Base-by-base conservation (phyloP, 1,140 invertebrate genomes). In the Adelges cooleyi region DNA sequence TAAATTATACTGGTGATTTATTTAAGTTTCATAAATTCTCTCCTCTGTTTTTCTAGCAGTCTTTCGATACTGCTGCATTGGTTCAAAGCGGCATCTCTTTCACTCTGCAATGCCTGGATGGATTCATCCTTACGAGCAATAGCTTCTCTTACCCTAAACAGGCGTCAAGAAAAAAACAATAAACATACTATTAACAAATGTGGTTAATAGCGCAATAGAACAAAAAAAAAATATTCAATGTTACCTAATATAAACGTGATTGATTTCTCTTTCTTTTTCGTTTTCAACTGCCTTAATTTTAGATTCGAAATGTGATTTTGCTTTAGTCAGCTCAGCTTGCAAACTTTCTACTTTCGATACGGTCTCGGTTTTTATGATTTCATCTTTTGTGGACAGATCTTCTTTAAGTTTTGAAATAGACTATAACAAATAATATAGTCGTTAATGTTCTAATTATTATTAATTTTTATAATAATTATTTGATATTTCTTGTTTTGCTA, bases 111-210 rank as follows among this genome's bases (percentile, higher is more conserved):
- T 67, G 85, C 80, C 66, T 82, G 80, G 29, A 89, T 80, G 10
- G 83, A 80, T 22, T 87, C 80, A 71, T 90, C 85, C 75, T 90
- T 90, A 48, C 84, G 81, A 1, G 82, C 81, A 8, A 91, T 80
- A 1, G 87, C 82, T 62, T 89, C 79, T 75, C 88, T 89, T 42
- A 91, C 84, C 70, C 86, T 86, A 69, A 66, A 73, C 23, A 17
- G 44, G 40, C 13, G 74, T 68, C 8, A 27, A 65, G 13, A 65
- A 62, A 18, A 52, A 67, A 69, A 23, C 71, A 71, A 69, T 76
- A 27, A 11, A 17, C 38, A 11, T 6, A 5, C 29, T 33, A 33
- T 5, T 33, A 33, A 33, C 5, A 11, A 33, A 33, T 77, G 10
- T 53, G 38, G 38, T 50, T 20, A 50, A 50, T 27, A 25, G 17